Conservation (phyloP, 2,888 invertebrate species). For the Epicampocera succincta region DNA sequence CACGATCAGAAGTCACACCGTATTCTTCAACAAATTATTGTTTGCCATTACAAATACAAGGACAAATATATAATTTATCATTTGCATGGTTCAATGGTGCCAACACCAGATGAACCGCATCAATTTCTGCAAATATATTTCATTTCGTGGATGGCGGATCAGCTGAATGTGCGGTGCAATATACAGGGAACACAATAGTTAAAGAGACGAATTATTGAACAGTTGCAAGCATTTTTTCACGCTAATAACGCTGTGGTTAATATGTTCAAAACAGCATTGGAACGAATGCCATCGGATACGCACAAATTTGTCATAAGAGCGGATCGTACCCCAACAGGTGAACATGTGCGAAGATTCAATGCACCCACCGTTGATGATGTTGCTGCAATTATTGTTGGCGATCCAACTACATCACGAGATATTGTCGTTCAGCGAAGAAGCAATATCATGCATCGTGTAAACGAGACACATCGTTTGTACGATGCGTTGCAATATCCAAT, state of each 20-base stretch:
- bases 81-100: no score
- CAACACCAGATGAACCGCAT: no score
- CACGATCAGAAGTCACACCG: no score
- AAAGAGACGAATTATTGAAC: neutral
- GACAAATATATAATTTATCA: no score
- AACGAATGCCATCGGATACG: neutral
- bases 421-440: conserved; percentile 72
- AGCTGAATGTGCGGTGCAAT: no score
- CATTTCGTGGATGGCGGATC: no score
- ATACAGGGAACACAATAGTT: no score
- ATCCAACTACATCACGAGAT: conserved; percentile 56
- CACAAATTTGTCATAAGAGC: neutral
- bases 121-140: no score
- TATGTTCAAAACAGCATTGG: neutral
- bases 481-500: conserved; percentile 52
- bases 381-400: neutral
- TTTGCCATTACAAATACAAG: no score
- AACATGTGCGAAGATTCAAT: neutral
- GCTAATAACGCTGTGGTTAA: neutral
- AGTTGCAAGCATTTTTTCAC: neutral
- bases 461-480: conserved; percentile 75
- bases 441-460: conserved; percentile 58
- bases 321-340: neutral
- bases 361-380: neutral
- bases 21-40: conserved; percentile 71